Conservation (phyloP, 1,140 invertebrate genomes). For the Alviniconcha marisindica region DNA sequence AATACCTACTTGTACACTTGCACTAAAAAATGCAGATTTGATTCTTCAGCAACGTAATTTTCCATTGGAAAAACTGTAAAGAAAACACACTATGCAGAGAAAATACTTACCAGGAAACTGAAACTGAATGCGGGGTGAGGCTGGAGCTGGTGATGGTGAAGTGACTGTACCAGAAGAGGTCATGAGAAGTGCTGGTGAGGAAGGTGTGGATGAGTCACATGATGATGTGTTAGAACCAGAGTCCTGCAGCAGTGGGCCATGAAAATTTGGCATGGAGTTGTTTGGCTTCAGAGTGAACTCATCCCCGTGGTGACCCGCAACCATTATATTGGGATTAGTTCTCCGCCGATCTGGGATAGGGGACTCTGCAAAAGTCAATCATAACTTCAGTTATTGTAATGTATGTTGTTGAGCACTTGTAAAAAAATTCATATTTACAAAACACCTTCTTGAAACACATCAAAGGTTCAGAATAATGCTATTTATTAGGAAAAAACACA, state of each 20-base stretch:
- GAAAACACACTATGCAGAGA: too few relatives aligned
- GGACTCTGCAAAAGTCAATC: conserved; percentile 56
- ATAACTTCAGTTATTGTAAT: background rate
- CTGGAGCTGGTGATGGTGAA: conserved; percentile 65
- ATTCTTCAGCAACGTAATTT: too few relatives aligned
- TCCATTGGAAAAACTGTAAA: too few relatives aligned
- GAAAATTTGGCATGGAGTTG: conserved; percentile 55
- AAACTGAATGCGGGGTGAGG: conserved; percentile 81
- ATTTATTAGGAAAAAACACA: too few relatives aligned
- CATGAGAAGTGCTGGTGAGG: conserved; percentile 86
- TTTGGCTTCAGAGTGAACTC: conserved; percentile 49
- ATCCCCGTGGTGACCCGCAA: conserved; percentile 36
- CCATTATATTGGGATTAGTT: conserved; percentile 46
- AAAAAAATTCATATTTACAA: too few relatives aligned
- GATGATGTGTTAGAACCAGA: conserved; percentile 96
- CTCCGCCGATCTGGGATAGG: conserved; percentile 53
- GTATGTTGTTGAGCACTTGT: too few relatives aligned
- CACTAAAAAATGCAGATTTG: too few relatives aligned
- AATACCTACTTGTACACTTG: too few relatives aligned
- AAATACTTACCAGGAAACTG: conserved; percentile 91
- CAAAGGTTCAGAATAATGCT: too few relatives aligned
- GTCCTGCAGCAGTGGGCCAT: conserved; percentile 79
- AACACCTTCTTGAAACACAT: too few relatives aligned
- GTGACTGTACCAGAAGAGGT: conserved; percentile 59
- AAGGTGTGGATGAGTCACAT: conserved; percentile 96